These are phyloP conservation scores for Drosophila rubida DNA, from an alignment of 2,888 invertebrate genomes.

Conservation along the genomic window DNA sequence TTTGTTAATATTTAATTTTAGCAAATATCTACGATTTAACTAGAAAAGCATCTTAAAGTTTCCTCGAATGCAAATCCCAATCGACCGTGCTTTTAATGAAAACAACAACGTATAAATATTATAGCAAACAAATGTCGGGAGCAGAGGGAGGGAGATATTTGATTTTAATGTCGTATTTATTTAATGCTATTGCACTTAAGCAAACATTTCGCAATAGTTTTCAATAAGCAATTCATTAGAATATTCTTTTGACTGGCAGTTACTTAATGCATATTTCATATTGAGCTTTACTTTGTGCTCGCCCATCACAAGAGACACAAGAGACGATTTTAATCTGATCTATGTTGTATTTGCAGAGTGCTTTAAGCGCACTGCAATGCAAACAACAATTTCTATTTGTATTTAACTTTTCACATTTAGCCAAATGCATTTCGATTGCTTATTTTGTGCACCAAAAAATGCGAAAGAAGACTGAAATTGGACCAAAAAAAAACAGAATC, in stretches of 20 bases:
- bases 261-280: neutral
- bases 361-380: conserved; percentile 39
- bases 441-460: conserved; percentile 27
- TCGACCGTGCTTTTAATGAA: too few relatives aligned
- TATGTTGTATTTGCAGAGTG: neutral
- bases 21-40: too few relatives aligned
- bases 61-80: too few relatives aligned
- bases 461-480: neutral
- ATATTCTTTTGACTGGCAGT: neutral
- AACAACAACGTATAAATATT: neutral
- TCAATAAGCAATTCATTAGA: neutral
- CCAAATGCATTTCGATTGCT: conserved; percentile 61
- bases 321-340: conserved; percentile 4
- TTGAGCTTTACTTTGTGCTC: neutral
- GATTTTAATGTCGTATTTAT: neutral
- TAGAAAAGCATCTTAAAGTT: too few relatives aligned
- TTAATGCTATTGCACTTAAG: neutral
- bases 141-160: neutral
- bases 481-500: neutral
- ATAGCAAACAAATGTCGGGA: neutral
- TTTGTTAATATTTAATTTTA: too few relatives aligned
- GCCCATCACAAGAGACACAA: neutral
- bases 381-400: conserved; percentile 35
- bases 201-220: neutral
- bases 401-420: conserved; percentile 49